phyloP scores from a whole-genome alignment of 35 echinoderm and acorn worm species.

The Ophiothrix spiculata region DNA sequence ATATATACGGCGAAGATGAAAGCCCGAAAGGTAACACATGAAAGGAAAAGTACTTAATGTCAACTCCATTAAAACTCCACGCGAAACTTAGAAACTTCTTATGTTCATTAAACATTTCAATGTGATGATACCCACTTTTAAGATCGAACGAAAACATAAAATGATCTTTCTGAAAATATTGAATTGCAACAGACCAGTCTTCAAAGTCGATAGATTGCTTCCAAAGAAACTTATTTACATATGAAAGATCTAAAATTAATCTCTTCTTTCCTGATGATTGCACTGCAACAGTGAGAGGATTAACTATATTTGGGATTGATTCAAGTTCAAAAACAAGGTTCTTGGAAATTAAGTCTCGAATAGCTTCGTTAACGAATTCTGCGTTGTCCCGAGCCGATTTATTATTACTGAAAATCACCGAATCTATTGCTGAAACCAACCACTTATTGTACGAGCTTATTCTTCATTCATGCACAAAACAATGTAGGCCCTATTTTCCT shows the following conservation, averaged over 20 bases:
- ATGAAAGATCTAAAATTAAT: conserved; percentile 26
- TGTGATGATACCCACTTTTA: conserved; percentile 40
- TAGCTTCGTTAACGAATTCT: too few relatives aligned
- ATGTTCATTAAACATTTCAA: conserved; percentile 31
- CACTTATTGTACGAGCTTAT: too few relatives aligned
- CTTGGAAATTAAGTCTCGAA: too few relatives aligned
- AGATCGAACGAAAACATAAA: conserved; percentile 50
- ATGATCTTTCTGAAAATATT: background rate
- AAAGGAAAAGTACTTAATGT: conserved; percentile 13
- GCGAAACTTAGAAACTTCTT: conserved; percentile 18
- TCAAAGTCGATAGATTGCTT: conserved; percentile 38
- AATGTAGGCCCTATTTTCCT: too few relatives aligned
- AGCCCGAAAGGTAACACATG: conserved; percentile 42
- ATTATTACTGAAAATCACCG: too few relatives aligned
- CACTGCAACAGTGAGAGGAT: conserved; percentile 15
- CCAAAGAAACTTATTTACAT: conserved; percentile 28
- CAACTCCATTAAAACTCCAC: background rate
- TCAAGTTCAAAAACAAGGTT: too few relatives aligned
- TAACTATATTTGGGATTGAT: too few relatives aligned
- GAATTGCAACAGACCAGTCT: background rate
- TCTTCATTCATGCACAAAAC: too few relatives aligned
- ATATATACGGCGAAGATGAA: conserved; percentile 8
- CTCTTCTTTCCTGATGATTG: conserved; percentile 28
- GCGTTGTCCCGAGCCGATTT: too few relatives aligned
- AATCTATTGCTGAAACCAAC: too few relatives aligned